Evolutionary conservation across 2,888 invertebrate genomes (phyloP).

Genomic region (Biston betularia): DNA sequence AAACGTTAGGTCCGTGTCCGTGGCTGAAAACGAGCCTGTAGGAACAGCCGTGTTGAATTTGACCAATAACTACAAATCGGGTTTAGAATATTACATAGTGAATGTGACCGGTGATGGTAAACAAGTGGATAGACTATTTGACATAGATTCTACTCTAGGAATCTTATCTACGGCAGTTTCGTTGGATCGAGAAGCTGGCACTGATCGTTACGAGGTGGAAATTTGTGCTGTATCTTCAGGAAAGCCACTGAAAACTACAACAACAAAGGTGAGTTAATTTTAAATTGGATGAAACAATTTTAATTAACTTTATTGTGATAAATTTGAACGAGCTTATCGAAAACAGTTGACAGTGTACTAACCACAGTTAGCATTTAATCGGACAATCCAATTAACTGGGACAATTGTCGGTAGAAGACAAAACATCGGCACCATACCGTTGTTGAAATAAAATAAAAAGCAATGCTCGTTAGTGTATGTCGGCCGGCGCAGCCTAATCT

Average conservation of each 20-base stretch:
- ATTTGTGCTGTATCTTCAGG: conserved; percentile 93
- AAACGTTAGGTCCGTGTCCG: conserved; percentile 90
- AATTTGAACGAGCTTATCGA: conserved; percentile 51
- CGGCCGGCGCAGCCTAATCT: conserved; percentile 80
- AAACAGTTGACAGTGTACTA: conserved; percentile 54
- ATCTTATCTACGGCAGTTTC: conserved; percentile 94
- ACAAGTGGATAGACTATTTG: conserved; percentile 95
- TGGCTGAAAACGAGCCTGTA: conserved; percentile 95
- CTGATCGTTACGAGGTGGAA: conserved; percentile 93
- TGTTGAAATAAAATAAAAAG: conserved; percentile 77
- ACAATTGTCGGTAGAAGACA: conserved; percentile 77
- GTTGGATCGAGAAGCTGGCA: conserved; percentile 93
- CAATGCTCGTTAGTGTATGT: conserved; percentile 83
- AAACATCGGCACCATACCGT: conserved; percentile 78
- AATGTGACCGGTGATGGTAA: conserved; percentile 91
- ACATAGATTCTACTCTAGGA: conserved; percentile 95
- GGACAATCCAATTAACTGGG: conserved; percentile 78
- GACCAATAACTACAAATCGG: conserved; percentile 88
- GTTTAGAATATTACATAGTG: conserved; percentile 96
- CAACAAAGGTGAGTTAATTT: conserved; percentile 91
- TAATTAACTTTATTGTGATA: conserved; percentile 28
- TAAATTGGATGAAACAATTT: conserved; percentile 18
- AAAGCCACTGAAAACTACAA: conserved; percentile 90
- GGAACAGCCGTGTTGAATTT: conserved; percentile 95
- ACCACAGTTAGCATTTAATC: conserved; percentile 59